phyloP scores from a whole-genome alignment of 2,888 invertebrate species.

The Idaea straminata region DNA sequence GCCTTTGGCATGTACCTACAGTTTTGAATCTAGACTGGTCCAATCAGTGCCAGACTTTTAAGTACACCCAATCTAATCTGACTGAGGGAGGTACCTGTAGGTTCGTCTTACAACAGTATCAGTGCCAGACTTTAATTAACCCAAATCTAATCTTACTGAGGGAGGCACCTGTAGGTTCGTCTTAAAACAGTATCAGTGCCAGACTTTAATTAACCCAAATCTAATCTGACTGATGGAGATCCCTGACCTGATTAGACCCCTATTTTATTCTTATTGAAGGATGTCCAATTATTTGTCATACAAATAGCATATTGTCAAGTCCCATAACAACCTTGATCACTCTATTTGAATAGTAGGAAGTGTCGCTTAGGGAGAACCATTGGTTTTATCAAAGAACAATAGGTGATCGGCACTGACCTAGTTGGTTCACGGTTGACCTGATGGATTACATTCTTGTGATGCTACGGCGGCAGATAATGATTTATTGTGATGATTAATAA shows the following conservation, averaged over 20 bases:
- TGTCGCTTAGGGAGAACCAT: constrained; percentile 5
- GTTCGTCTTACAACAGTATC: no score
- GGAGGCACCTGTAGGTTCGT: no score
- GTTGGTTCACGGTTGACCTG: constrained; percentile 21
- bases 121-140: no score
- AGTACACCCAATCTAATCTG: no score
- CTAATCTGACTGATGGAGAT: no score
- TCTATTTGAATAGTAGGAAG: constrained; percentile 13
- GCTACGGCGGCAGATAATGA: neutral
- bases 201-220: no score
- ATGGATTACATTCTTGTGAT: neutral
- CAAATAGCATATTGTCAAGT: neutral
- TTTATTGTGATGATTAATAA: neutral
- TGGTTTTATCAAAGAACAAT: constrained; percentile 23
- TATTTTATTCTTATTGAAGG: neutral
- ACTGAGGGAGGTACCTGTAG: no score
- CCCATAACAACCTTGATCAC: constrained; percentile 1
- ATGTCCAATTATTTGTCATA: neutral
- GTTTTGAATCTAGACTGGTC: no score
- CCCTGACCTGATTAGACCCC: neutral
- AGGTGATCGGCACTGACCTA: constrained; percentile 32
- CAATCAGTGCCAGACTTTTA: no score
- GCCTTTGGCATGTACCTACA: no score
- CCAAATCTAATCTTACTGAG: no score
- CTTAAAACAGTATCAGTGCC: no score